Percentiles rank a stretch among this genome's conserved stretches.
These are phyloP conservation scores for Melozone crissalis DNA, from an alignment of 2,113 vertebrate genomes.

Conservation along the genomic window DNA sequence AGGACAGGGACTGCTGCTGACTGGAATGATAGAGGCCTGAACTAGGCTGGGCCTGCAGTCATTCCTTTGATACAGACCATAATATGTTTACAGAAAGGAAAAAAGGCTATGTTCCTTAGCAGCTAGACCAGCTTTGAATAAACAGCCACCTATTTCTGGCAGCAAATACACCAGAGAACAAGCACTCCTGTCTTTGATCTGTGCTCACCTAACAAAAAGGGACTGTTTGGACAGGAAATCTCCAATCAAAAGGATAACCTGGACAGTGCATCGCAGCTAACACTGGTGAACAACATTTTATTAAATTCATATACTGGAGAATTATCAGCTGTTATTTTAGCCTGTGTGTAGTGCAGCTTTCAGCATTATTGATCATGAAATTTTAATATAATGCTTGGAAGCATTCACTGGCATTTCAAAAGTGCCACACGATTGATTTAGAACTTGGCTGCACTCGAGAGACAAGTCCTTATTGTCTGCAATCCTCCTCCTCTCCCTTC, in stretches of 20 bases:
- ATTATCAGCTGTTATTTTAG: constrained; percentile 74
- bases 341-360: constrained; percentile 55
- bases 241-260: constrained; percentile 59
- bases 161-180: constrained; percentile 34
- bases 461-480: not conserved
- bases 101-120: not conserved
- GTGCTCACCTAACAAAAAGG: constrained; percentile 25
- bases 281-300: constrained; percentile 57
- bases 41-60: not conserved
- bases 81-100: not conserved
- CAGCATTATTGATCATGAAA: constrained; percentile 77
- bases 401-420: constrained; percentile 68
- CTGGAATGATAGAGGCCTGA: not conserved
- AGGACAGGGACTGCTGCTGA: not conserved
- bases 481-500: not conserved
- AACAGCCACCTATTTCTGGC: constrained; percentile 20
- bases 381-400: constrained; percentile 79
- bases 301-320: constrained; percentile 67
- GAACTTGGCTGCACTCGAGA: not conserved
- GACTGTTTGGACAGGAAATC: constrained; percentile 58
- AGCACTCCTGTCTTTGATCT: constrained; percentile 16
- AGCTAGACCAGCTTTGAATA: constrained; percentile 25
- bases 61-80: not conserved
- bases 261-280: constrained; percentile 27
- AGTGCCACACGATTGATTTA: constrained; percentile 65